Evolutionary conservation across 2,888 invertebrate species (phyloP).

Genomic region (Eupithecia inturbata): DNA sequence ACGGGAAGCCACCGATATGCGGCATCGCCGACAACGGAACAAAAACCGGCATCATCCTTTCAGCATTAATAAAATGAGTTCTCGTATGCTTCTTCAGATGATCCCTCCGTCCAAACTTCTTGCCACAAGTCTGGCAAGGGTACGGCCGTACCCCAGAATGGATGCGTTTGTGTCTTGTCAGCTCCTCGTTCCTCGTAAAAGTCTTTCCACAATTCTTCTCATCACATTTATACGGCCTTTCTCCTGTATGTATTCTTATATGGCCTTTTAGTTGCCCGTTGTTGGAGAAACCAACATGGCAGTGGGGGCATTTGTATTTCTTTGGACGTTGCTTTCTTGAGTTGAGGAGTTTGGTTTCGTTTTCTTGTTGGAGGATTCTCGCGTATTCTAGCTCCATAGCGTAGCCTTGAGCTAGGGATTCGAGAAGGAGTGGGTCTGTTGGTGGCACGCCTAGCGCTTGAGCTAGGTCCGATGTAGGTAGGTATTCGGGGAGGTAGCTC

Average conservation of each 20-base stretch:
- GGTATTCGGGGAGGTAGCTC: conserved; percentile 67
- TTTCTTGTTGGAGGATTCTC: conserved; percentile 88
- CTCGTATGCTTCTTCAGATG: conserved; percentile 97
- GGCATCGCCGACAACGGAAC: conserved; percentile 84
- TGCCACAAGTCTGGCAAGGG: conserved; percentile 94
- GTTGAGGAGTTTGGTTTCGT: conserved; percentile 87
- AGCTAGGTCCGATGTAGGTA: conserved; percentile 73
- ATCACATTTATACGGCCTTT: conserved; percentile 94
- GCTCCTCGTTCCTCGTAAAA: conserved; percentile 95
- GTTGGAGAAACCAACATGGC: conserved; percentile 96
- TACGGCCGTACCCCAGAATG: conserved; percentile 94
- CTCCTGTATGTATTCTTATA: conserved; percentile 95
- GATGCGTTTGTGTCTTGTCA: conserved; percentile 95
- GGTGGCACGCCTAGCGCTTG: conserved; percentile 77
- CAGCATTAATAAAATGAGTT: conserved; percentile 89
- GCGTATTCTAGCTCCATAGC: conserved; percentile 89
- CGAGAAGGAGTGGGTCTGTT: conserved; percentile 76
- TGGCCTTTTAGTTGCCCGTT: conserved; percentile 96
- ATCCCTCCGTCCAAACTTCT: conserved; percentile 96
- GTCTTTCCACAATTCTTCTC: conserved; percentile 93
- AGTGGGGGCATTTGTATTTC: conserved; percentile 95
- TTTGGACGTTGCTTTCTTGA: conserved; percentile 92
- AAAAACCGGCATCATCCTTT: conserved; percentile 85
- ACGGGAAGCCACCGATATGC: conserved; percentile 73
- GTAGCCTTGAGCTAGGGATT: conserved; percentile 81